Percentiles rank a stretch among this genome's conserved stretches.
These are phyloP conservation scores for Felis catus DNA, from an alignment of 2,113 vertebrate genomes.

Conservation along the genomic window F.catus_Fca126_mat1.0 CM031420.1:131325501-131326000, in stretches of 20 bases:
- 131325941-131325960: not conserved
- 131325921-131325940: not conserved
- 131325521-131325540: not conserved
- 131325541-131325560: not conserved
- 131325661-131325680: not conserved
- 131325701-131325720: not conserved
- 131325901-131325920: not conserved
- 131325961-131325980: not conserved
- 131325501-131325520: not conserved
- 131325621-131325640: not conserved
- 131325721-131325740: not conserved
- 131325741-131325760: not conserved
- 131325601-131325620: not conserved
- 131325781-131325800: not conserved
- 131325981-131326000: not conserved
- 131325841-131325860: not conserved
- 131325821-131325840: not conserved
- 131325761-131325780: not conserved
- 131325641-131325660: not conserved
- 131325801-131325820: not conserved
- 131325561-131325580: constrained; percentile 12
- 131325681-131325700: not conserved
- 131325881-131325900: not conserved
- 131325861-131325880: not conserved
- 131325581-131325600: not conserved